Conservation (phyloP, 1,140 invertebrate genomes). For the Helicoverpa armigera region DNA sequence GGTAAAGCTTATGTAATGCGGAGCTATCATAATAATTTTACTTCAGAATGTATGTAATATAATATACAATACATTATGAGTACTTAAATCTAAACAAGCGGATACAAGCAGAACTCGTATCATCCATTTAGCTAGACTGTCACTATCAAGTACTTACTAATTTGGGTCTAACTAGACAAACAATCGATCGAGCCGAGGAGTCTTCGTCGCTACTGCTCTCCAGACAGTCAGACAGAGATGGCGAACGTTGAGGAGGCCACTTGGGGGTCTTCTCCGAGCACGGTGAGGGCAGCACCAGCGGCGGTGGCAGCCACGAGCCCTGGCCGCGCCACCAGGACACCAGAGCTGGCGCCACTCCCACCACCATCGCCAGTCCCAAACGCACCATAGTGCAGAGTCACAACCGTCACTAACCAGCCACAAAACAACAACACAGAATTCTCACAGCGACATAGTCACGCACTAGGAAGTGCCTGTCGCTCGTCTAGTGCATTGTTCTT, state of each 20-base stretch:
- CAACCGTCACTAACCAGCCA: slow-evolving; percentile 2
- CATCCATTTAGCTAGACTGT: not conserved
- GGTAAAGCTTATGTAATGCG: too few species aligned
- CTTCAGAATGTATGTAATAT: too few species aligned
- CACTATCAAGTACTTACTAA: slow-evolving; percentile 67
- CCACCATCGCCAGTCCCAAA: slow-evolving; percentile 80
- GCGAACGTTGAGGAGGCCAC: slow-evolving; percentile 75
- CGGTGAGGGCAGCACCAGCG: slow-evolving; percentile 62
- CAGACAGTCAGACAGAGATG: slow-evolving; percentile 80
- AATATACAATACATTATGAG: too few species aligned
- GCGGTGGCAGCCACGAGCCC: slow-evolving; percentile 65
- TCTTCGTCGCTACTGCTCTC: slow-evolving; percentile 82
- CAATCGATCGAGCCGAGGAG: slow-evolving; percentile 80
- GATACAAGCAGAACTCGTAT: too few species aligned
- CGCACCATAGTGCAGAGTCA: slow-evolving; percentile 70
- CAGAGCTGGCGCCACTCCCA: slow-evolving; percentile 81
- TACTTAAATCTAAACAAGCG: too few species aligned
- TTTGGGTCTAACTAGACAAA: slow-evolving; percentile 81
- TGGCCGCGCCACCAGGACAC: slow-evolving; percentile 81
- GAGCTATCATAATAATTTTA: too few species aligned
- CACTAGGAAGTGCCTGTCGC: slow-evolving; percentile 56
- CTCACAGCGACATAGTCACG: slow-evolving; percentile 53
- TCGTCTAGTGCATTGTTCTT: slow-evolving; percentile 66
- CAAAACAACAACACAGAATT: slow-evolving; percentile 20
- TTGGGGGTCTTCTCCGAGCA: slow-evolving; percentile 68